These are phyloP conservation scores for Patiria miniata DNA, from an alignment of 35 echinoderm and acorn worm species.

Conservation along the genomic window DNA sequence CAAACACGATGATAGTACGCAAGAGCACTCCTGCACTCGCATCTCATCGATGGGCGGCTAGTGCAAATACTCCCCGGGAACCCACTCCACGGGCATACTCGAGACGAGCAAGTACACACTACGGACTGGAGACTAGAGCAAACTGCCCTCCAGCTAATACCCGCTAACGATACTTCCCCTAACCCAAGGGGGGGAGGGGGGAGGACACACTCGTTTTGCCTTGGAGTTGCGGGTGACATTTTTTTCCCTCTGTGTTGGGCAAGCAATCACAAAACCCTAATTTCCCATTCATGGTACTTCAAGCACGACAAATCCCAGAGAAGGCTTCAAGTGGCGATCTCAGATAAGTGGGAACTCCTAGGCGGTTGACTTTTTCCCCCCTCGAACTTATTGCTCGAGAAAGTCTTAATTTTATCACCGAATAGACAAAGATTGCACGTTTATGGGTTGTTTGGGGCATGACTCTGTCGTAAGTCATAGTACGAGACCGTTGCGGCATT, in stretches of 20 bases:
- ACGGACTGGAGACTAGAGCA: background rate
- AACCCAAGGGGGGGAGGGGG: background rate
- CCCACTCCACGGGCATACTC: background rate
- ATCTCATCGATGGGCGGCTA: background rate
- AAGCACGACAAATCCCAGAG: background rate
- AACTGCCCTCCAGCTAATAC: slow-evolving; percentile 7
- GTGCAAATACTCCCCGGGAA: background rate
- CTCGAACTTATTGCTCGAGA: too few species aligned
- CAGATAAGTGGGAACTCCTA: too few species aligned
- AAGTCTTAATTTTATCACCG: too few species aligned
- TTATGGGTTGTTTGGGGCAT: too few species aligned
- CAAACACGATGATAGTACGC: background rate
- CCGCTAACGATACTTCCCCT: slow-evolving; percentile 6
- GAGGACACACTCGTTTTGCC: background rate
- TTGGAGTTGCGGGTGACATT: too few species aligned
- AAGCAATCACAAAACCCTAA: background rate
- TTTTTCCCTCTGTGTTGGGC: too few species aligned
- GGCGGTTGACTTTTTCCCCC: too few species aligned
- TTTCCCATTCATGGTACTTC: slow-evolving; percentile 14
- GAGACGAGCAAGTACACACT: slow-evolving; percentile 8
- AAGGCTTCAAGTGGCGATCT: background rate
- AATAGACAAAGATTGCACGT: too few species aligned
- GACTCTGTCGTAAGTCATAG: too few species aligned
- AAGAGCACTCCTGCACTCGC: background rate
- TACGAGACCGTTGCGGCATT: too few species aligned